These are phyloP conservation scores for Ophion ellenae DNA, from an alignment of 2,888 invertebrate species.

Conservation along the genomic window DNA sequence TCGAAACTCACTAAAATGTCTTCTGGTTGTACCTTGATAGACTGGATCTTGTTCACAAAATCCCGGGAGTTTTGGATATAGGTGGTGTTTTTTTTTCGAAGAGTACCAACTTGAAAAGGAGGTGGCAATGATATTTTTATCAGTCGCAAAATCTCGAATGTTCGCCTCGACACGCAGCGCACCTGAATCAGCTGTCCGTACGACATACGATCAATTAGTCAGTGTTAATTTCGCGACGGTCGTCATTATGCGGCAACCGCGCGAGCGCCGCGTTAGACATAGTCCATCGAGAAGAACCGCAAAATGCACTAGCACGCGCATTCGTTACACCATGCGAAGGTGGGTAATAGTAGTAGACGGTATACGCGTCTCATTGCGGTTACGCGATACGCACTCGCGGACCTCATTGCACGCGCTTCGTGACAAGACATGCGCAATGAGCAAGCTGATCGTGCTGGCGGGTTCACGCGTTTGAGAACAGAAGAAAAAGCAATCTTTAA, in stretches of 20 bases:
- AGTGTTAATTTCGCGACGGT: slow-evolving; percentile 6
- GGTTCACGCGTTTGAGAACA: background rate
- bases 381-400: slow-evolving; percentile 21
- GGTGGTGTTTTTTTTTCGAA: no score
- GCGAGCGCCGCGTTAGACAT: slow-evolving; percentile 38
- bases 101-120: no score
- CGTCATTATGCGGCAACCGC: slow-evolving; percentile 21
- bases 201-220: slow-evolving; percentile 35
- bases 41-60: no score
- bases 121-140: no score
- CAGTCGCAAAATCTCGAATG: no score
- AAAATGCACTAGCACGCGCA: slow-evolving; percentile 58
- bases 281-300: slow-evolving; percentile 51
- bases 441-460: background rate
- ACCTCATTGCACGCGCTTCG: slow-evolving; percentile 4
- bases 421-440: background rate
- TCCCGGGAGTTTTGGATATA: no score
- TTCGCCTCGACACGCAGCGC: no score
- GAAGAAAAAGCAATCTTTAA: background rate
- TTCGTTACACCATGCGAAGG: slow-evolving; percentile 44
- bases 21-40: no score
- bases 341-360: slow-evolving; percentile 4
- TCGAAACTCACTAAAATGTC: no score
- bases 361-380: slow-evolving; percentile 44
- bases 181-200: background rate